Percentiles rank a stretch among this genome's conserved stretches.
phyloP scores from a whole-genome alignment of 1,140 invertebrate species.

The Aphaenogaster rudis region DNA sequence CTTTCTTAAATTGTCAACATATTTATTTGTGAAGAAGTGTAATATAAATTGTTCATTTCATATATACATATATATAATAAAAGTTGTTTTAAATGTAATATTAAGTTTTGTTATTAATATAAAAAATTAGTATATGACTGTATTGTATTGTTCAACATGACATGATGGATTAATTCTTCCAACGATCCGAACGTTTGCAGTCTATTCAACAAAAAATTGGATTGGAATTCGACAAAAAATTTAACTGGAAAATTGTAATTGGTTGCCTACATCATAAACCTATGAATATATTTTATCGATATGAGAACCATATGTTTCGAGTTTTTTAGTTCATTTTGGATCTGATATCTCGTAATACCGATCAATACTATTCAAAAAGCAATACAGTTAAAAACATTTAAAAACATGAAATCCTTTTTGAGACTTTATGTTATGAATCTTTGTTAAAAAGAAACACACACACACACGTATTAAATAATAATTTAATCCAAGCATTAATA shows the following conservation, averaged over 20 bases:
- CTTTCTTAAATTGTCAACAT: neutral
- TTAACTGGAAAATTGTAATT: conserved; percentile 17
- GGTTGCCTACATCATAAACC: neutral
- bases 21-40: neutral
- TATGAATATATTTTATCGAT: neutral
- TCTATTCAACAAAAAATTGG: neutral
- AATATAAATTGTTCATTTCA: neutral
- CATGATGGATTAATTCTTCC: conserved; percentile 19
- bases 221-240: too few species aligned
- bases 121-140: neutral
- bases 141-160: neutral
- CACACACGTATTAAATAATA: neutral
- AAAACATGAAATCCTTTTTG: conserved; percentile 46
- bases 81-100: neutral
- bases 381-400: conserved; percentile 22
- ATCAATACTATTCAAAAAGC: conserved; percentile 25
- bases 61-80: neutral
- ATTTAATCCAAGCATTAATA: conserved; percentile 4
- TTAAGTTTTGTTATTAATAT: neutral
- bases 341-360: too few species aligned
- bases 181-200: neutral
- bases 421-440: neutral
- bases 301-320: neutral
- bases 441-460: neutral
- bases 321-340: neutral